Base-by-base conservation (phyloP, 2,888 invertebrate genomes). In the Catocala sponsa region DNA sequence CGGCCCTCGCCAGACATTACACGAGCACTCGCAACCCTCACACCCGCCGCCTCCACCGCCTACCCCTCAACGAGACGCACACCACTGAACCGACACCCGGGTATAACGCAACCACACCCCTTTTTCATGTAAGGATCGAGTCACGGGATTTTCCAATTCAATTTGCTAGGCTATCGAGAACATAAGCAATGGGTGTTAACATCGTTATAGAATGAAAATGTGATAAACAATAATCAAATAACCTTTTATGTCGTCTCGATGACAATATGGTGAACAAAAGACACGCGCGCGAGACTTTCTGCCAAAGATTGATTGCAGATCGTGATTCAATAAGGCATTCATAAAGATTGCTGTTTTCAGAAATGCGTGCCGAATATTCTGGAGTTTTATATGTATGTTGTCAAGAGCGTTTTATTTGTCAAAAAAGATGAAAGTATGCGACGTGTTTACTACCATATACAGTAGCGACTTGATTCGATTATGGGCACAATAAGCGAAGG, bases 111-210 rank as follows among this genome's bases (percentile, higher is more conserved):
- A 91, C 94, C 94, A 93, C 94, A 94, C 94, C 94, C 92, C 92
- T 91, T 91, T 90, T 89, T 86, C 88, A 89, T 85, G 79, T 89
- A 81, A 86, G 80, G 76, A 83, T 81, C 89, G 87, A 93, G 87
- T 94, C 94, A 94, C 85, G 91, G 94, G 93, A 90, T 92, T 93
- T 94, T 94, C 94, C 94, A 89, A 92, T 91, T 90, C 88, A 89
- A 92, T 92, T 91, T 91, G 82, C 86, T 82, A 78, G 77, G 80
- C 85, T 80, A 88, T 86, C 81, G 78, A 84, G 78, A 84, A 83
- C 82, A 74, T 68, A 70, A 74, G 72, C 65, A 77, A 73, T 69
- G 55, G 63, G 50, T 59, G 58, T 66, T 72, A 72, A 76, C 75
- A 72, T 67, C 61, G 72, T 70, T 73, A 72, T 62, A 61, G 68